These are phyloP conservation scores for Botia almorhae DNA, from an alignment of 2,797 vertebrate species.

Conservation along the genomic window DNA sequence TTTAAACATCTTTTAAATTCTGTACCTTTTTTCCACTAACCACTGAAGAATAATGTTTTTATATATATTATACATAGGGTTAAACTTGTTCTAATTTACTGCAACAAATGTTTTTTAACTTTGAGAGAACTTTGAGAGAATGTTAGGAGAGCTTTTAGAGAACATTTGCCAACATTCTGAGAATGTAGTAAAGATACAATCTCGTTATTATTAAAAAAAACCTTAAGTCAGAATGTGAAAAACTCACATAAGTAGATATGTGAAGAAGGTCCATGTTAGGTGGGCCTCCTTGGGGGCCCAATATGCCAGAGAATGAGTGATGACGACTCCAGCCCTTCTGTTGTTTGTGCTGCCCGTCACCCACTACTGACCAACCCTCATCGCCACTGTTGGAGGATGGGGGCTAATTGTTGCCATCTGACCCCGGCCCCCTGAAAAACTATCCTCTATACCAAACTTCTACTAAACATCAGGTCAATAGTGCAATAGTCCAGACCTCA, in stretches of 20 bases:
- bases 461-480: neutral
- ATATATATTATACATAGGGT: too few species aligned
- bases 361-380: slow-evolving; percentile 28
- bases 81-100: too few species aligned
- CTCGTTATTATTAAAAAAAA: neutral
- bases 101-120: too few species aligned
- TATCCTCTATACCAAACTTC: slow-evolving; percentile 47
- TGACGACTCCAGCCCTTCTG: slow-evolving; percentile 48
- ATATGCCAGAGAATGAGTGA: slow-evolving; percentile 50
- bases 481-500: neutral
- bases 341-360: slow-evolving; percentile 27
- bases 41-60: too few species aligned
- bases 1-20: too few species aligned
- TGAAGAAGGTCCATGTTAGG: slow-evolving; percentile 11
- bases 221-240: neutral
- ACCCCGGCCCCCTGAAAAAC: slow-evolving; percentile 52
- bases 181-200: too few species aligned
- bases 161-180: too few species aligned
- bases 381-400: slow-evolving; percentile 44
- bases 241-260: neutral
- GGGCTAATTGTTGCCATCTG: slow-evolving; percentile 75
- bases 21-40: too few species aligned
- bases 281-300: slow-evolving; percentile 7
- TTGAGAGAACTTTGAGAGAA: too few species aligned
- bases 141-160: too few species aligned